phyloP scores from a whole-genome alignment of 2,113 vertebrate genomes.

The Rostratula benghalensis region DNA sequence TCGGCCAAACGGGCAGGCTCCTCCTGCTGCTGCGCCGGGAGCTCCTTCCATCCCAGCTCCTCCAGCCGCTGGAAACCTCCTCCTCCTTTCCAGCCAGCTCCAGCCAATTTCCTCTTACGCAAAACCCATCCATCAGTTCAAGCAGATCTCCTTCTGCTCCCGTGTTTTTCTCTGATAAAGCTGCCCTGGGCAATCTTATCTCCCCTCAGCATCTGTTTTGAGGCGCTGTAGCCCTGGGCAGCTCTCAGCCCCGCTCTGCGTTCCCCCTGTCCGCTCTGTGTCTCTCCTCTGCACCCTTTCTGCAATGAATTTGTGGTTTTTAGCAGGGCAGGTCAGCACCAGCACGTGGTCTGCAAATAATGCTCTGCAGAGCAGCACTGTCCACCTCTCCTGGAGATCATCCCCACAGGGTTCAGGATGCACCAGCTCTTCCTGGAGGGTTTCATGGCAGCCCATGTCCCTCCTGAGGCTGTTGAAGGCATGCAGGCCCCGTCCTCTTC shows the following conservation, averaged over 20 bases:
- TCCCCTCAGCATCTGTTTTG: neutral
- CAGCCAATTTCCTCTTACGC: neutral
- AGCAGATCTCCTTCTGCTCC: neutral
- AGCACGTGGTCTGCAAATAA: neutral
- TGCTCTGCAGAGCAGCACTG: neutral
- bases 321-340: neutral
- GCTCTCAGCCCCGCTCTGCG: neutral
- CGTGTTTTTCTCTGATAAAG: neutral
- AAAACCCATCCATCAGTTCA: neutral
- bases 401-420: fast-evolving
- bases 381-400: neutral
- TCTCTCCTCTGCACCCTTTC: neutral
- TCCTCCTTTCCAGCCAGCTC: neutral
- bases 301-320: fast-evolving
- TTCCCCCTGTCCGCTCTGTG: neutral
- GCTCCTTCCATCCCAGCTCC: neutral
- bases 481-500: neutral
- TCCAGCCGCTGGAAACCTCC: neutral
- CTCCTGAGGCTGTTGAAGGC: neutral
- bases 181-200: neutral
- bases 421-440: fast-evolving
- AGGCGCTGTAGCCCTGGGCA: too few relatives aligned
- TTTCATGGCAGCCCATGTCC: fast-evolving
- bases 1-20: neutral
- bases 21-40: neutral